Evolutionary conservation across 2,113 vertebrate species (phyloP), one percentile per base, ranked within the genome.

Genomic region (Pterocles burchelli): DNA sequence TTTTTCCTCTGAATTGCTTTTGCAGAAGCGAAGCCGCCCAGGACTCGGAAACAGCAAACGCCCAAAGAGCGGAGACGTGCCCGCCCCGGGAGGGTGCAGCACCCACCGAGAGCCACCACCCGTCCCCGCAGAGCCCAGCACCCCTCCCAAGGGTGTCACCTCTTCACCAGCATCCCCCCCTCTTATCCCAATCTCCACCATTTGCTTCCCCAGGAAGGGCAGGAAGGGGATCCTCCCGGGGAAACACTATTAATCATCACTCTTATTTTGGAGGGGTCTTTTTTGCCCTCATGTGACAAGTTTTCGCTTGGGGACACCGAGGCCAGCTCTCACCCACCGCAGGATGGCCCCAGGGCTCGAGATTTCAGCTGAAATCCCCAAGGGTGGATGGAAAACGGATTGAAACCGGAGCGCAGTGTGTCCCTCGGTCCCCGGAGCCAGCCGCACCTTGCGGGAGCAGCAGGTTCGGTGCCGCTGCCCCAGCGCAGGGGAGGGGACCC

Each of bases 21-120:
- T 8, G 12, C 4, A 5, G 31, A 62, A 62, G 46, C 7, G 2
- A 61, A 92, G 25, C 41, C 54, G 29, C 67, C 7, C 1, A 0
- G 19, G 43, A 19, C 52, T 9, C 0, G 0, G 57, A 34, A n/a
- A 31, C 28, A 12, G 45, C 9, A 52, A 71, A 43, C 2, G 2
- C 24, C 41, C 41, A 3, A 7, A 18, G 7, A 84, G 36, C 13
- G 0, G 92, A 31, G 77, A 15, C 1, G 28, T 16, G 11, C 63
- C 84, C 81, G 4, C 3, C 11, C 33, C 4, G 8, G 34, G 29
- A 6, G 59, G 52, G 29, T 10, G 25, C 63, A 25, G 85, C 43
- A 25, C 17, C 62, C 63, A 0, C 17, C 2, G 2, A 41, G 29
- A 43, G 34, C 8, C 45, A 59, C 66, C 75, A 17, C 13, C 20